Conservation (phyloP, 2,888 invertebrate species). For the Caenorhabditis imperialis region DNA sequence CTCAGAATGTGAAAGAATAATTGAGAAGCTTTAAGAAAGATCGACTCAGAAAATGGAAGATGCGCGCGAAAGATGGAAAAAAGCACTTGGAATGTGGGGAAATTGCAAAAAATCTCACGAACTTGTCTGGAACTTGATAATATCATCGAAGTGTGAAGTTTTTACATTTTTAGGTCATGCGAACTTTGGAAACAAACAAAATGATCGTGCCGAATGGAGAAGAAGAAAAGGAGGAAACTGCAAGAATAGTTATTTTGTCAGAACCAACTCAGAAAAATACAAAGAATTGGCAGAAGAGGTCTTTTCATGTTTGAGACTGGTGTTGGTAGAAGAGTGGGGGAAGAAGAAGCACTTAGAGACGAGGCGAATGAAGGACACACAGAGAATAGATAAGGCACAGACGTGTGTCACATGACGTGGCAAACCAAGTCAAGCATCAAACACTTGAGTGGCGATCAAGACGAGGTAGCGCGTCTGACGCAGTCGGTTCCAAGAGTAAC, state of each 20-base stretch:
- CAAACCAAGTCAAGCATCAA: slow-evolving; percentile 38
- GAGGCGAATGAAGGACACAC: slow-evolving; percentile 10
- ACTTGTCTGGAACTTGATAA: too few relatives aligned
- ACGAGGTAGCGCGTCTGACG: too few relatives aligned
- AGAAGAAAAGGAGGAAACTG: slow-evolving; percentile 3
- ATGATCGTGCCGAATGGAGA: slow-evolving; percentile 8
- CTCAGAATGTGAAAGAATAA: too few relatives aligned
- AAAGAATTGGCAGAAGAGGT: slow-evolving; percentile 29
- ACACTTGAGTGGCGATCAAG: too few relatives aligned
- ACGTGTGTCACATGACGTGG: slow-evolving; percentile 52
- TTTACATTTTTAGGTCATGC: background rate
- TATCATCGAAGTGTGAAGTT: background rate
- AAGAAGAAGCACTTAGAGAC: slow-evolving; percentile 27
- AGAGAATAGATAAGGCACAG: slow-evolving; percentile 46
- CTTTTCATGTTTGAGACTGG: slow-evolving; percentile 39
- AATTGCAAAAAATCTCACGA: too few relatives aligned
- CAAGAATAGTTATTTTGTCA: slow-evolving; percentile 19
- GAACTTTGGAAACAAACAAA: slow-evolving; percentile 14
- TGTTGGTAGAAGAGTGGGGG: slow-evolving; percentile 39
- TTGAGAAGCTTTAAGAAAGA: background rate
- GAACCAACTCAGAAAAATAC: too few relatives aligned
- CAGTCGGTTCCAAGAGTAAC: too few relatives aligned
- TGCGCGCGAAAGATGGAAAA: background rate
- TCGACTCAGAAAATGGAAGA: background rate
- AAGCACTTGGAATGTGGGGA: background rate